Evolutionary conservation across 2,797 vertebrate species (phyloP), one percentile per base, ranked within the genome.

Genomic region (Macropus fuliginosus): DNA sequence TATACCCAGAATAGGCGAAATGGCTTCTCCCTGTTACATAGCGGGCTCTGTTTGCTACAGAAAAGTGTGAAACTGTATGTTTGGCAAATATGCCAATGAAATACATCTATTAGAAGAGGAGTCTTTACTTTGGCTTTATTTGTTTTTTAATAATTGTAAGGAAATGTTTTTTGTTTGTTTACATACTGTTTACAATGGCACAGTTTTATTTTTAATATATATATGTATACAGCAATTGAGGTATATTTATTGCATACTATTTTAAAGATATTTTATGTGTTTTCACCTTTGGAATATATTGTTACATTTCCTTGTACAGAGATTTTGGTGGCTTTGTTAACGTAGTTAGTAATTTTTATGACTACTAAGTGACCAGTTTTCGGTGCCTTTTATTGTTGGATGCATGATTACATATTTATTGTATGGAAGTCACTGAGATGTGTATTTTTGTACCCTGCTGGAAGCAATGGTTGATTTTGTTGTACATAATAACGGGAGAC

Each of bases 201-300:
- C 99, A 99, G 98, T 99, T 99, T 99, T 97, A 99, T 99, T 99
- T 98, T 99, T 99, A 99, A 99, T 99, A 99, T 56, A 56, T 62
- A 74, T 81, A 81, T 81, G 66, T 81, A 81, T 99, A 99, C 98
- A 98, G 98, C 98, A 99, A 99, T 99, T 99, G 99, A 99, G 97
- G 99, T 99, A 99, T 99, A 99, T 99, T 99, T 99, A 99, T 99
- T 99, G 99, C 99, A 99, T 99, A 99, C 99, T 99, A 98, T 99
- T 99, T 99, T 99, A 99, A 99, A 99, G 98, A 98, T 98, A 99
- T 99, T 99, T 99, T 99, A 99, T 99, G 99, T 99, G 99, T 99
- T 99, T 99, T 99, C 99, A 99, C 99, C 99, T 99, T 99, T 99
- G 99, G 99, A 99, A 99, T 99, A 99, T 99, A 99, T 99, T 99